These are phyloP conservation scores for Dasyornis broadbenti DNA, from an alignment of 2,113 vertebrate species.

Conservation along the genomic window DNA sequence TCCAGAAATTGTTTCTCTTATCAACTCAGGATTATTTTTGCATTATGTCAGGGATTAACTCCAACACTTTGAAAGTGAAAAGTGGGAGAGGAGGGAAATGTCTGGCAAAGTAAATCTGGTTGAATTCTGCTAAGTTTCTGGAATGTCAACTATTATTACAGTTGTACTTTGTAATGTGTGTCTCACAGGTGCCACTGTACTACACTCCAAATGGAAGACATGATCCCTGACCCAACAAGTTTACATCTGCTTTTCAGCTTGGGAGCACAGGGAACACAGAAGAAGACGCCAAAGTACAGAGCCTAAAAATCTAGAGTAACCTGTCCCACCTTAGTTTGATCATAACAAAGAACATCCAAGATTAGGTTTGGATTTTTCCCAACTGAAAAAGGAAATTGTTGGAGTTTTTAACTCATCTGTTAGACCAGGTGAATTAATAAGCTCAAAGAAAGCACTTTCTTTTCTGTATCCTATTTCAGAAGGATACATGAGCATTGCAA, in stretches of 20 bases:
- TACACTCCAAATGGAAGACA: background rate
- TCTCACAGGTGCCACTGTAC: background rate
- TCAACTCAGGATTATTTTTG: background rate
- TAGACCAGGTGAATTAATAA: background rate
- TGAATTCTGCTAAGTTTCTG: background rate
- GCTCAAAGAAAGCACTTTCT: background rate
- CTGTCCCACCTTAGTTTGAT: background rate
- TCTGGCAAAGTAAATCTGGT: constrained; percentile 1
- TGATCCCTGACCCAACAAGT: background rate
- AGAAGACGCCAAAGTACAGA: background rate
- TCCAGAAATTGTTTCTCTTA: background rate
- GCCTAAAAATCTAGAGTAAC: background rate
- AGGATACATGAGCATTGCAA: background rate
- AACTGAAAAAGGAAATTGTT: background rate
- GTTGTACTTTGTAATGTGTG: background rate
- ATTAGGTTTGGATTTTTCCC: background rate
- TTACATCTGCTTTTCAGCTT: background rate
- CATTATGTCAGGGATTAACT: background rate
- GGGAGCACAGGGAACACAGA: background rate
- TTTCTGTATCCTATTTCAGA: background rate
- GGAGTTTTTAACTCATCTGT: background rate
- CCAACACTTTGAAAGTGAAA: background rate
- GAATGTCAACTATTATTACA: background rate
- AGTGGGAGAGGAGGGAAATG: background rate
- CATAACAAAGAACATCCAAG: background rate